phyloP scores from a whole-genome alignment of 2,113 vertebrate species.

The Platysternon megacephalum region DNA sequence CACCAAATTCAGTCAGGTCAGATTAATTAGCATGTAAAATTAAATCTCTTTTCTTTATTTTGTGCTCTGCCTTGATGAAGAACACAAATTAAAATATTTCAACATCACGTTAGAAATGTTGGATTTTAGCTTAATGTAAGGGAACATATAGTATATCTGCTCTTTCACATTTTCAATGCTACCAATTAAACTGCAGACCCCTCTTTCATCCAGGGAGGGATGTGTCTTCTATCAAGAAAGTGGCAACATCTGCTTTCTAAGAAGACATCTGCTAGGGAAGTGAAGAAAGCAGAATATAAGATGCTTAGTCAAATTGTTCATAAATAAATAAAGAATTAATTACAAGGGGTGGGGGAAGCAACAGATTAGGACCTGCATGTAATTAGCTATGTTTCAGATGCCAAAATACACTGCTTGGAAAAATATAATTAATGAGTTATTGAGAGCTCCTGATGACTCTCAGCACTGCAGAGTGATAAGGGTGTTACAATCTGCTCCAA shows the following conservation, averaged over 20 bases:
- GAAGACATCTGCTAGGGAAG: constrained; percentile 74
- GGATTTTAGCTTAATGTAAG: not conserved
- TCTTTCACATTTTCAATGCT: not conserved
- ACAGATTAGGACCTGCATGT: constrained; percentile 75
- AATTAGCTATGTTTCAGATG: constrained; percentile 74
- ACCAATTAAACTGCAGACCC: not conserved
- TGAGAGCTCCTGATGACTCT: constrained; percentile 60
- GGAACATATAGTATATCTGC: not conserved
- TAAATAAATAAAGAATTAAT: constrained; percentile 78
- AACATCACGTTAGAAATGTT: not conserved
- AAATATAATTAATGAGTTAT: constrained; percentile 74
- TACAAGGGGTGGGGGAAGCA: constrained; percentile 50
- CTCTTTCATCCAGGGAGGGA: constrained; percentile 33
- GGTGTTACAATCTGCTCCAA: constrained; percentile 62
- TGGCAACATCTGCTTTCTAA: constrained; percentile 73
- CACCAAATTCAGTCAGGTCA: not conserved
- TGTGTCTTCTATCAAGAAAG: constrained; percentile 50
- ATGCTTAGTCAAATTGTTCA: constrained; percentile 70
- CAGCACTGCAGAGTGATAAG: constrained; percentile 52
- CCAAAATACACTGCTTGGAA: constrained; percentile 69
- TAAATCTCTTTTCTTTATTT: not conserved
- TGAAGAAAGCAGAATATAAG: constrained; percentile 54
- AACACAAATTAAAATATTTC: not conserved
- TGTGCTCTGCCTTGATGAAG: not conserved
- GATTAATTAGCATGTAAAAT: not conserved